Conservation (phyloP, 2,888 invertebrate species). For the Plagiodera versicolora region DNA sequence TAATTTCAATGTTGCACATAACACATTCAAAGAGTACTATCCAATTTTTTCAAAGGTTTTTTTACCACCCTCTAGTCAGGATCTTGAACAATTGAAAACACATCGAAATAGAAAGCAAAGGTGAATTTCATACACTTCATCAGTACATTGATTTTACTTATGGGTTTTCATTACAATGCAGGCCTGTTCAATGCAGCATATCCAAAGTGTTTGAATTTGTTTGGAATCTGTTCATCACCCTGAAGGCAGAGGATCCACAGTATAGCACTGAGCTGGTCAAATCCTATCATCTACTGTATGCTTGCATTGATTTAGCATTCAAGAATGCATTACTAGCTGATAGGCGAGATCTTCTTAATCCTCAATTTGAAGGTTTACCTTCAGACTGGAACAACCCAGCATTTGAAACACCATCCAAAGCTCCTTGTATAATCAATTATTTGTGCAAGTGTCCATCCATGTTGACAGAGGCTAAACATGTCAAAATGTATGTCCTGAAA, state of each 20-base stretch:
- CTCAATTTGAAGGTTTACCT: conserved; percentile 78
- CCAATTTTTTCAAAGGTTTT: conserved; percentile 82
- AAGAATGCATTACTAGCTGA: conserved; percentile 81
- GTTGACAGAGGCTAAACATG: conserved; percentile 84
- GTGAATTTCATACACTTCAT: conserved; percentile 49
- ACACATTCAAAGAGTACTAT: conserved; percentile 90
- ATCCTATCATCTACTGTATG: conserved; percentile 88
- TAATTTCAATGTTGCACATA: conserved; percentile 86
- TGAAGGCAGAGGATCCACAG: conserved; percentile 82
- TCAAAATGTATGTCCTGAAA: conserved; percentile 86
- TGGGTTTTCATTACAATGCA: conserved; percentile 48
- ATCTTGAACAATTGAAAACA: conserved; percentile 57
- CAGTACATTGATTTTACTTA: not conserved
- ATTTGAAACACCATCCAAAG: conserved; percentile 63
- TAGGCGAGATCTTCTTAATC: conserved; percentile 83
- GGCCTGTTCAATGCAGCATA: conserved; percentile 75
- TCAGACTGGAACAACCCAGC: conserved; percentile 63
- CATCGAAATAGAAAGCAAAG: conserved; percentile 65
- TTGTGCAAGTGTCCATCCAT: conserved; percentile 58
- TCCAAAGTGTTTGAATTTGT: conserved; percentile 88
- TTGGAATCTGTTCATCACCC: conserved; percentile 91
- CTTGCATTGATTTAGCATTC: conserved; percentile 89
- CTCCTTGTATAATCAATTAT: conserved; percentile 74
- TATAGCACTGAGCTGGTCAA: conserved; percentile 92
- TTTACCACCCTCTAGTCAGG: conserved; percentile 62